Base-by-base conservation (phyloP, 2,888 invertebrate species). In the Hydropsyche betteni region DNA sequence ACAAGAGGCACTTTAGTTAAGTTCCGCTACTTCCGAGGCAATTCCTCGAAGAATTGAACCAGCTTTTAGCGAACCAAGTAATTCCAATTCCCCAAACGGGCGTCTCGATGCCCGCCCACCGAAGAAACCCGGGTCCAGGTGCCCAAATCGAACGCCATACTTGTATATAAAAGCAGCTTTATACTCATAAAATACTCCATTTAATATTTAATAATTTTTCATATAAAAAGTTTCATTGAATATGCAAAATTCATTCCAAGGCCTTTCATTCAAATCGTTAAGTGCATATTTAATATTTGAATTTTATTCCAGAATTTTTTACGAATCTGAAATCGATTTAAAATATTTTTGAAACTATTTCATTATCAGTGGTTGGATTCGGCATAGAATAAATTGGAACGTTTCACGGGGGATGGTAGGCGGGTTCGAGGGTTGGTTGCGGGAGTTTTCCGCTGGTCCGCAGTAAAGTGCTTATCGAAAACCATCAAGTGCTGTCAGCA, bases 1-100 rank as follows among this genome's bases (percentile, higher is more conserved):
- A 68, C 72, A 68, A 75, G 74, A 72, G 75, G 73, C 75, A 77
- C 76, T 78, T 77, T 75, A 78, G 53, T 77, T 77, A 77, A 78
- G 75, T 77, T 77, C 75, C 51, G 53, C 34, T 55, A 72, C 74
- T 77, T 76, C 76, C 77, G 51, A 71, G 69, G 73, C 75, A 74
- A 69, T 77, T 75, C 71, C 74, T 72, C 38, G 72, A 72, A 72
- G 72, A 72, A 72, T 72, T 72, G 72, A 72, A 38, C 72, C 61
- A 61, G 72, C 72, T 72, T 72, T 72, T 72, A 72, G 72, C 72
- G 14, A 58, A 53, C 72, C 72, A 34, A 70, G 51, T 70, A 55
- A 72, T 72, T 72, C 50, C 55, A 44, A 58, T 72, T 72, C 72
- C 64, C 64, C 34, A 34, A 34, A 64, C 36, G 34, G 64, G n/a